Percentiles rank a stretch among this genome's conserved stretches.
These are phyloP conservation scores for Entomyzon cyanotis DNA, from an alignment of 2,113 vertebrate genomes.

Conservation along the genomic window DNA sequence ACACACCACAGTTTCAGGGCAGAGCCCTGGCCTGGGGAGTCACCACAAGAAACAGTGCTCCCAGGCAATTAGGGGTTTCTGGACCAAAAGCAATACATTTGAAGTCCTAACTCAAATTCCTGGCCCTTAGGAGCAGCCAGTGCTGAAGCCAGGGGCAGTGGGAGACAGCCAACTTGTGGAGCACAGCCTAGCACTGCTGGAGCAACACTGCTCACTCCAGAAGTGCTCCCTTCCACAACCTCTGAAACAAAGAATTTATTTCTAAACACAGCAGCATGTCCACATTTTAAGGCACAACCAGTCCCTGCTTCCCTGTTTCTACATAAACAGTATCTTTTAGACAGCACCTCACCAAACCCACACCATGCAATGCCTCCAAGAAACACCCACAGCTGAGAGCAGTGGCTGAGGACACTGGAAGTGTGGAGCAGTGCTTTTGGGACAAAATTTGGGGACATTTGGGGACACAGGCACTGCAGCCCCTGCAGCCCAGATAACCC, in stretches of 20 bases:
- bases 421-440: neutral
- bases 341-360: neutral
- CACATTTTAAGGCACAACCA: neutral
- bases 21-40: neutral
- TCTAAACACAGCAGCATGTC: neutral
- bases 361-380: accelerated
- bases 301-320: neutral
- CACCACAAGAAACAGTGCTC: neutral
- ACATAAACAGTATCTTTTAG: neutral
- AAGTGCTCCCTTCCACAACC: neutral
- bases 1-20: neutral
- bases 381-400: accelerated
- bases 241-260: neutral
- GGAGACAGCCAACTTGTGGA: neutral
- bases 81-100: neutral
- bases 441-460: accelerated
- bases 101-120: neutral
- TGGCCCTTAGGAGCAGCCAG: neutral
- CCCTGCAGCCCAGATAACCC: neutral
- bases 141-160: accelerated
- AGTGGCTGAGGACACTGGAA: neutral
- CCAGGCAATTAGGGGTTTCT: neutral
- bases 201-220: neutral
- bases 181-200: accelerated
- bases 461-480: neutral